Evolutionary conservation across 2,888 invertebrate genomes (phyloP), one percentile per base, ranked within the genome.

Genomic region (Brenthis ino): DNA sequence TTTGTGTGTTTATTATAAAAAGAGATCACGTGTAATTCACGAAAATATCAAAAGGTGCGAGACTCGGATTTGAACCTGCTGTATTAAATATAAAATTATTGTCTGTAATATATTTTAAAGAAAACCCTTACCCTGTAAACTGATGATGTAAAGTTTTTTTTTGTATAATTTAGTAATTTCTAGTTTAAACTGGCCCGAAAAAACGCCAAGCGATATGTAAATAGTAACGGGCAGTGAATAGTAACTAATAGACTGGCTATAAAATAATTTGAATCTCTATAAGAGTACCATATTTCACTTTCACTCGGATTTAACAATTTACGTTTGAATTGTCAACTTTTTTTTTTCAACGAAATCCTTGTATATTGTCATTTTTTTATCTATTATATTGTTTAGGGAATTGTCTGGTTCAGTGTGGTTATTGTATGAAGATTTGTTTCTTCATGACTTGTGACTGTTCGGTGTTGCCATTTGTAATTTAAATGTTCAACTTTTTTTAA

Each of bases 211-310:
- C 91, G 88, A 74, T 78, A 71, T 89, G 86, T 89, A 87, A 75
- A 87, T 86, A 86, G 79, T 67, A 71, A 76, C 76, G 89, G 87
- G 88, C 86, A 82, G 82, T 79, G 82, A 83, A 82, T 82, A 83
- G 82, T 72, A 86, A 88, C 86, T 81, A 79, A 86, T 85, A 89
- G 91, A 91, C 90, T 91, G 91, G 86, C 80, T 85, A 86, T 79
- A 80, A 81, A 20, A 82, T 81, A 77, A 80, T 81, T 80, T 79
- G 90, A 91, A 91, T 91, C 91, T 91, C 91, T 91, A 65, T 79
- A 87, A 91, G 90, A 90, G 91, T 85, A 75, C 77, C 77, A 71
- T 69, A 65, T 63, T 70, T 69, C 65, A 64, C 57, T 64, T 64
- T 64, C 68, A 54, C 53, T 53, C 53, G 37, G 37, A 63, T 53